Evolutionary conservation across 1,140 invertebrate species (phyloP).

Genomic region (Euura saliciscinereae): DNA sequence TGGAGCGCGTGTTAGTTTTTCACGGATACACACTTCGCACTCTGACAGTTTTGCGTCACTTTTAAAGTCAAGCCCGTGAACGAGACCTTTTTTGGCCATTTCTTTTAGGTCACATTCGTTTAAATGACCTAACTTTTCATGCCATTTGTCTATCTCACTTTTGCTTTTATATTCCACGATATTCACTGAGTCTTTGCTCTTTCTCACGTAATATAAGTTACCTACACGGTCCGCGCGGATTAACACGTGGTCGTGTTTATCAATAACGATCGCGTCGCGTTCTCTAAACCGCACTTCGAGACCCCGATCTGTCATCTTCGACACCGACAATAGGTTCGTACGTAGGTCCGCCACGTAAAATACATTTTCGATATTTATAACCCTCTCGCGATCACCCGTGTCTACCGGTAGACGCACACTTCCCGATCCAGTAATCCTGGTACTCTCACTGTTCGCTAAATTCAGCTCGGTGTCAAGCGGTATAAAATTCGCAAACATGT

Average conservation of each 20-base stretch:
- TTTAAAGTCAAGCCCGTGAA: too few species aligned
- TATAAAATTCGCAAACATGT: neutral
- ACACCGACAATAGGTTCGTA: neutral
- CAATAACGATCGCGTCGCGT: neutral
- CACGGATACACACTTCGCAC: neutral
- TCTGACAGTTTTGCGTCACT: neutral
- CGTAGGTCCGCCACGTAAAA: neutral
- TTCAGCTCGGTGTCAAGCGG: neutral
- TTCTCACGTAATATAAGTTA: too few species aligned
- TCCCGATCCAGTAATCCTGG: neutral
- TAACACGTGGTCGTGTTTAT: too few species aligned
- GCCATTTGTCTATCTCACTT: too few species aligned
- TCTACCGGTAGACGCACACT: neutral
- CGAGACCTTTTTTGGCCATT: neutral
- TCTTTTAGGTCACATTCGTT: neutral
- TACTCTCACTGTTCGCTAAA: neutral
- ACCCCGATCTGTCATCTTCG: neutral
- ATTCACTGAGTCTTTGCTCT: slow-evolving; percentile 1
- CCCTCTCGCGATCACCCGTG: too few species aligned
- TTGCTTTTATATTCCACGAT: neutral
- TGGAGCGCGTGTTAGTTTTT: neutral
- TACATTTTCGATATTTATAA: neutral
- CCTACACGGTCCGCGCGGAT: too few species aligned
- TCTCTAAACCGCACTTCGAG: neutral
- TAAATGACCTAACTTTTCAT: too few species aligned